A percentile compares a stretch with the other conserved stretches of the same genome.
These are phyloP conservation scores for Ailuropoda melanoleuca DNA, from an alignment of 2,113 vertebrate species.

Conservation along the genomic window DNA sequence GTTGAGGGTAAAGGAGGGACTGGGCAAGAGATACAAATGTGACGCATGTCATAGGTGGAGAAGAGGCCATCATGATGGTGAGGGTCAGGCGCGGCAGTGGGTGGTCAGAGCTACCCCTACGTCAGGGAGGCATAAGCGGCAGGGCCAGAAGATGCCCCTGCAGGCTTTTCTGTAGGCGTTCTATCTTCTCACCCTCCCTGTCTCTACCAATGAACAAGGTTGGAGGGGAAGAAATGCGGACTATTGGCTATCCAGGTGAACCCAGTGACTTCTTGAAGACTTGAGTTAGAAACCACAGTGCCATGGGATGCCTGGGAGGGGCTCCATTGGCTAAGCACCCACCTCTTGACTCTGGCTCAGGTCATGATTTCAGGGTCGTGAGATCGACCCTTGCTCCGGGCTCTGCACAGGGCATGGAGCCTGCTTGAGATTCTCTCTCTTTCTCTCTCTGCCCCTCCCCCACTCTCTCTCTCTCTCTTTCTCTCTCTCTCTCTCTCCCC, in stretches of 20 bases:
- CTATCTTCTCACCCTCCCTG: neutral
- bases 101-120: neutral
- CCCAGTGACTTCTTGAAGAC: neutral
- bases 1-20: neutral
- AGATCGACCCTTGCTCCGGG: neutral
- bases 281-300: neutral
- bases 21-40: neutral
- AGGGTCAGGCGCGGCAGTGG: accelerated
- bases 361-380: neutral
- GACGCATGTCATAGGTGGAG: accelerated
- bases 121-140: neutral
- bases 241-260: neutral
- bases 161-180: neutral
- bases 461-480: too few species aligned
- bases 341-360: neutral
- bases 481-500: neutral
- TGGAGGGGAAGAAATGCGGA: neutral
- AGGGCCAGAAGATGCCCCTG: too few species aligned
- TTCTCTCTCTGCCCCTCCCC: neutral
- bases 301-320: neutral
- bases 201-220: neutral
- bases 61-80: neutral
- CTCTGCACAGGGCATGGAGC: neutral
- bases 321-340: neutral
- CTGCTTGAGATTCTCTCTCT: neutral